Percentiles rank a stretch among this genome's conserved stretches.
Evolutionary conservation across 2,113 vertebrate species (phyloP).

Genomic region (Callorhinus ursinus): DNA sequence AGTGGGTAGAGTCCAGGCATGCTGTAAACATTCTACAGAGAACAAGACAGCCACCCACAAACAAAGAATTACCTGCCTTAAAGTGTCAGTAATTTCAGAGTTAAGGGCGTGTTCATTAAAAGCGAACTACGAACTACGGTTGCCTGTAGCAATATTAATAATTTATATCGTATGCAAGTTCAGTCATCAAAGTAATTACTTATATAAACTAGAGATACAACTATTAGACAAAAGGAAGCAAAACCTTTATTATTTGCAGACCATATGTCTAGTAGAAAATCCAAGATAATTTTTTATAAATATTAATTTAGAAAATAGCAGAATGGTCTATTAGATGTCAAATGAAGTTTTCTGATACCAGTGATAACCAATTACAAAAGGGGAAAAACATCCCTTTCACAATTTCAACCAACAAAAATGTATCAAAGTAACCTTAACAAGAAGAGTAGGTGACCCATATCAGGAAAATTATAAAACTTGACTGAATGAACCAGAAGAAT

Average conservation of each 20-base stretch:
- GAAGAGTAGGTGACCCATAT: not conserved
- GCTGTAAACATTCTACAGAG: not conserved
- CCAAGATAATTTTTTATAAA: not conserved
- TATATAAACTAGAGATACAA: not conserved
- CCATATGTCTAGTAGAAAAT: slow-evolving; percentile 20
- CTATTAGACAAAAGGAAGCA: not conserved
- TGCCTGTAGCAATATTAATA: slow-evolving; percentile 26
- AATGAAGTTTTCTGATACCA: slow-evolving; percentile 44
- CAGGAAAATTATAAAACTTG: slow-evolving; percentile 9
- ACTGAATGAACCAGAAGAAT: not conserved
- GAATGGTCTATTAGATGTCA: slow-evolving; percentile 30
- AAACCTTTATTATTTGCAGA: slow-evolving; percentile 44
- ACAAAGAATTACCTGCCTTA: not conserved
- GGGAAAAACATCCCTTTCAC: slow-evolving; percentile 29
- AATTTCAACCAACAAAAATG: slow-evolving; percentile 23
- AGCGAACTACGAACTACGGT: slow-evolving; percentile 42
- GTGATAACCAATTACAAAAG: slow-evolving; percentile 17
- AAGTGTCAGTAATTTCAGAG: not conserved
- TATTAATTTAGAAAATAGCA: slow-evolving; percentile 61
- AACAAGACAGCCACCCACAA: not conserved
- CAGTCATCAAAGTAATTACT: slow-evolving; percentile 47
- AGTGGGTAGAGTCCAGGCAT: not conserved
- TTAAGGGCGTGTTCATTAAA: slow-evolving; percentile 40
- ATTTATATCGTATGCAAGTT: slow-evolving; percentile 39
- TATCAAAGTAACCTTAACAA: not conserved